These are phyloP conservation scores for Automeris io DNA, from an alignment of 2,888 invertebrate genomes.

Conservation along the genomic window DNA sequence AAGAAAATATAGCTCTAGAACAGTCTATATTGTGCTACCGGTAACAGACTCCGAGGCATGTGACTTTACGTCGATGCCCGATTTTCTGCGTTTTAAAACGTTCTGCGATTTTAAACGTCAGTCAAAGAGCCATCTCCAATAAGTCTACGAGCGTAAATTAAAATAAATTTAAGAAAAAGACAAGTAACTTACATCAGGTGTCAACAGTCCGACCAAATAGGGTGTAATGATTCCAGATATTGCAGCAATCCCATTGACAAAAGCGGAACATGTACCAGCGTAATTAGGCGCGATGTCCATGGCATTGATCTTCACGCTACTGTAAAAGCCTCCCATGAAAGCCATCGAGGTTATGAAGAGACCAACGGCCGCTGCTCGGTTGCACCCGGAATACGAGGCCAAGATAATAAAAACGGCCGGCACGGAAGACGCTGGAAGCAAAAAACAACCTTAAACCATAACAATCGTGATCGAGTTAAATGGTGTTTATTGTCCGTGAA, in stretches of 20 bases:
- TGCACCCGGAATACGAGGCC: conserved; percentile 80
- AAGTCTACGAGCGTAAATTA: too few species aligned
- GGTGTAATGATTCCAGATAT: conserved; percentile 79
- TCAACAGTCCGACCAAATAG: conserved; percentile 76
- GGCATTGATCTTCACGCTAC: conserved; percentile 81
- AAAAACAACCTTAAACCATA: conserved; percentile 29
- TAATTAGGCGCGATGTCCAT: conserved; percentile 80
- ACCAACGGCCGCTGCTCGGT: conserved; percentile 62
- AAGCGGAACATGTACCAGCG: conserved; percentile 79
- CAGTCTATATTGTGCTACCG: too few species aligned
- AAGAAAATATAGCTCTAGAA: too few species aligned
- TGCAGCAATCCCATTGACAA: conserved; percentile 79
- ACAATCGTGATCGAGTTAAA: conserved; percentile 24
- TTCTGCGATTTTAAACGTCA: too few species aligned
- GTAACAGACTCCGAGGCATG: too few species aligned
- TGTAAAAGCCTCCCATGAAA: conserved; percentile 83
- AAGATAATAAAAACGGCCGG: conserved; percentile 79
- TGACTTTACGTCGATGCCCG: too few species aligned
- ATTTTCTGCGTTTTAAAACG: too few species aligned
- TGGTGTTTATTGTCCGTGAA: conserved; percentile 8
- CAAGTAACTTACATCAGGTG: conserved; percentile 72
- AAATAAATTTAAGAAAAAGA: conserved; percentile 3
- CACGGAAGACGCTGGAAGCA: conserved; percentile 74
- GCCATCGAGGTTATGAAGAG: conserved; percentile 79
- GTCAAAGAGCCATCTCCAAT: too few species aligned